These are phyloP conservation scores for Parapristionchus giblindavisi DNA, from an alignment of 2,888 invertebrate species.

Conservation along the genomic window DNA sequence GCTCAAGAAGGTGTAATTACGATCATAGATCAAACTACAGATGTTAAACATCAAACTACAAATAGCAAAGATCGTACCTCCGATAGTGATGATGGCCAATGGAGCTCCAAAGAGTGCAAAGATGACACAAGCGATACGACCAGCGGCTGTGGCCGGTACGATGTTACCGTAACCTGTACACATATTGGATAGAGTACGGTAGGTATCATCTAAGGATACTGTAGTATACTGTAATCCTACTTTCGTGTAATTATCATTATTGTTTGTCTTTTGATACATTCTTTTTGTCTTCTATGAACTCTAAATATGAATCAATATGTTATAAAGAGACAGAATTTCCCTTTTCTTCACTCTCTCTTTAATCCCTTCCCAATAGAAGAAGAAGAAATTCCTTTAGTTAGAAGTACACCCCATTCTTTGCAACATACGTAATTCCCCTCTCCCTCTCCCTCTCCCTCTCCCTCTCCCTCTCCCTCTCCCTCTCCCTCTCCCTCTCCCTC, in stretches of 20 bases:
- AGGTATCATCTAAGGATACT: background rate
- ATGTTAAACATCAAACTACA: too few species aligned
- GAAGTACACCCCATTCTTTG: too few species aligned
- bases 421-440: too few species aligned
- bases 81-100: slow-evolving; percentile 69
- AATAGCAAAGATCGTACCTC: slow-evolving; percentile 54
- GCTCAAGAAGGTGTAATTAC: too few species aligned
- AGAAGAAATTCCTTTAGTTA: too few species aligned
- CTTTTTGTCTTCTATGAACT: background rate
- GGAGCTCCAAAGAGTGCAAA: slow-evolving; percentile 69
- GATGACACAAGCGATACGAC: slow-evolving; percentile 67
- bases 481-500: too few species aligned
- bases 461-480: background rate
- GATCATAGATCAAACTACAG: too few species aligned
- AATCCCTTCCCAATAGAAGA: background rate
- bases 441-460: background rate
- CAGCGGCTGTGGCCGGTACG: slow-evolving; percentile 67
- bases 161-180: slow-evolving; percentile 67
- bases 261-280: background rate
- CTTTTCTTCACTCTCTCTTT: background rate
- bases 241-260: too few species aligned
- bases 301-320: background rate
- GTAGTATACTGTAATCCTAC: background rate
- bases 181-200: background rate
- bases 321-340: background rate